Conservation (phyloP, 2,888 invertebrate species). For the Callosobruchus maculatus region DNA sequence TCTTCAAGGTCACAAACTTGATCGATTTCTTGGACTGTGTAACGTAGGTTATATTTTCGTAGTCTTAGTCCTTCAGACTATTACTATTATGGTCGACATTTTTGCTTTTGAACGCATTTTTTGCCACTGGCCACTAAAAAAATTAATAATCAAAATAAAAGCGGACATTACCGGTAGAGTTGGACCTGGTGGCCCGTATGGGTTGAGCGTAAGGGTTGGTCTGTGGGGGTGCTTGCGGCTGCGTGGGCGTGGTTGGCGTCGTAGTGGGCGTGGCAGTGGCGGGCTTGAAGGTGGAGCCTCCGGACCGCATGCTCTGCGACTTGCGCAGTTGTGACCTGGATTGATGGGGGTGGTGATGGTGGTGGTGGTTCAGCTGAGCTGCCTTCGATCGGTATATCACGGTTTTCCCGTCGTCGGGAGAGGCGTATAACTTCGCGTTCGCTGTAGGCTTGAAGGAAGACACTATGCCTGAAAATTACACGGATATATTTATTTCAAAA, state of each 20-base stretch:
- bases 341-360: constrained; percentile 53
- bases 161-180: constrained; percentile 35
- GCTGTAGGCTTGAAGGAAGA: constrained; percentile 88
- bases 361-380: constrained; percentile 45
- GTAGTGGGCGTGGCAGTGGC: constrained; percentile 48
- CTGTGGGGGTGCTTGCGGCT: constrained; percentile 15
- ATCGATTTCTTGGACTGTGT: no score
- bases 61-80: no score
- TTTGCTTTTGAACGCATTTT: no score
- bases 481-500: no score
- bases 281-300: constrained; percentile 45
- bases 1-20: no score
- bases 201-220: constrained; percentile 60
- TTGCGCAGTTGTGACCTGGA: constrained; percentile 59
- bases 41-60: no score
- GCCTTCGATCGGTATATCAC: constrained; percentile 63
- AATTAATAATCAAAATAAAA: no score
- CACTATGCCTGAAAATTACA: constrained; percentile 54
- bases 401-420: constrained; percentile 78
- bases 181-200: constrained; percentile 48
- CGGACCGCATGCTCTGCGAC: constrained; percentile 58
- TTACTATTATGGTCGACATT: no score
- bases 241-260: constrained; percentile 43
- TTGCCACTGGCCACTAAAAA: no score
- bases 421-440: constrained; percentile 82